Evolutionary conservation across 2,113 vertebrate species (phyloP), one percentile per base, ranked within the genome.

Genomic region (Coryphaenoides rupestris): DNA sequence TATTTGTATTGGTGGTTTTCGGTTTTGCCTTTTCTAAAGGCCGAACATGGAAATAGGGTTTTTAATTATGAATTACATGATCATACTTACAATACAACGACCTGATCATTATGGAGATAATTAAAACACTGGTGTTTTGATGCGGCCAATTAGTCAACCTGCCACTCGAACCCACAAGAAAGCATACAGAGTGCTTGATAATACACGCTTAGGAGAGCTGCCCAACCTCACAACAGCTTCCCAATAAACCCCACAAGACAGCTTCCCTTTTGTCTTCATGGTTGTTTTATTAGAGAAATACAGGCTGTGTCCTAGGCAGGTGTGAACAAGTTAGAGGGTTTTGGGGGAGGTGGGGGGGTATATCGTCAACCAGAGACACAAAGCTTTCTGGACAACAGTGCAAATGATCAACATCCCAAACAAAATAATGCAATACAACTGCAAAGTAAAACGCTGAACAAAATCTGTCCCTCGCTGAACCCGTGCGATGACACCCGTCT

Each of bases 281-380:
- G 79, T 72, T 21, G 52, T 86, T 84, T 87, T 88, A 91, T 90
- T 89, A 85, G 85, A 90, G 83, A 84, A 79, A 84, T 69, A 59
- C 24, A 78, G 69, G 73, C 66, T 68, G 74, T 10, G 47, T 80
- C 63, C 66, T 69, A 56, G 76, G 83, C n/a, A 81, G 70, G 78
- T 73, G 88, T 46, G 76, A 67, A 76, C 49, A 82, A 63, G 68
- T 50, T 5, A 16, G 47, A 50, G 12, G 58, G n/a, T n/a, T n/a
- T n/a, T n/a, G n/a, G n/a, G 69, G 73, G 66, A 60, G 33, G 59
- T 57, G 60, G n/a, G n/a, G 69, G 73, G 66, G 58, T 7, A 58
- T 57, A 60, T 68, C 2, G 54, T 66, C 68, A 65, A 59, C 73
- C 65, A 65, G 60, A 62, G 47, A 80, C 28, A 69, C 56, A 16